phyloP scores from a whole-genome alignment of 2,888 invertebrate genomes.

The Thymelicus acteon region DNA sequence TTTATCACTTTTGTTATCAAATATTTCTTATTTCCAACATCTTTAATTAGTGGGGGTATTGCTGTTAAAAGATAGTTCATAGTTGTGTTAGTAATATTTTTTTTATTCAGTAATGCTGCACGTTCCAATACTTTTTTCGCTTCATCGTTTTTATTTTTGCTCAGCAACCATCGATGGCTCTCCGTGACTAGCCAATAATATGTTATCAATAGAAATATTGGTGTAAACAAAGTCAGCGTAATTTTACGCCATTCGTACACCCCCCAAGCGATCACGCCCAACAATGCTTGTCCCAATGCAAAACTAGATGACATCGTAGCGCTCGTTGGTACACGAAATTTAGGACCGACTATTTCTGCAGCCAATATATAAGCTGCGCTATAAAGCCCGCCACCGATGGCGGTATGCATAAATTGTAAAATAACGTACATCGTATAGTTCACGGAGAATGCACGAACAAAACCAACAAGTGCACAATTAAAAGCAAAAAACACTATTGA shows the following conservation, averaged over 20 bases:
- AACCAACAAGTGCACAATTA: constrained; percentile 67
- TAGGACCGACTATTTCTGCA: constrained; percentile 91
- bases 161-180: constrained; percentile 90
- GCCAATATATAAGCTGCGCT: constrained; percentile 83
- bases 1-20: constrained; percentile 74
- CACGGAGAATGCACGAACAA: constrained; percentile 71
- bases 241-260: constrained; percentile 89
- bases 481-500: constrained; percentile 74
- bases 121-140: constrained; percentile 85
- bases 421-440: constrained; percentile 73
- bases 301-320: constrained; percentile 89
- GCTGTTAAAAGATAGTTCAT: constrained; percentile 66
- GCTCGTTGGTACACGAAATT: constrained; percentile 88
- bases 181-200: constrained; percentile 89
- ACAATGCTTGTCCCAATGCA: constrained; percentile 88
- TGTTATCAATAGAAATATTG: constrained; percentile 86
- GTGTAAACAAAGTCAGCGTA: constrained; percentile 87
- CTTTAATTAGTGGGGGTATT: constrained; percentile 56
- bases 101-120: constrained; percentile 86
- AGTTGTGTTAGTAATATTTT: constrained; percentile 74
- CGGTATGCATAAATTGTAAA: constrained; percentile 70
- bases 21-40: constrained; percentile 43
- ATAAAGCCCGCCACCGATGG: constrained; percentile 73
- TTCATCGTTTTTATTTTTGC: constrained; percentile 86
- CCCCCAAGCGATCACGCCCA: constrained; percentile 88